Evolutionary conservation across 2,113 vertebrate species (phyloP), one percentile per base, ranked within the genome.

Genomic region (Myotis brandtii): DNA sequence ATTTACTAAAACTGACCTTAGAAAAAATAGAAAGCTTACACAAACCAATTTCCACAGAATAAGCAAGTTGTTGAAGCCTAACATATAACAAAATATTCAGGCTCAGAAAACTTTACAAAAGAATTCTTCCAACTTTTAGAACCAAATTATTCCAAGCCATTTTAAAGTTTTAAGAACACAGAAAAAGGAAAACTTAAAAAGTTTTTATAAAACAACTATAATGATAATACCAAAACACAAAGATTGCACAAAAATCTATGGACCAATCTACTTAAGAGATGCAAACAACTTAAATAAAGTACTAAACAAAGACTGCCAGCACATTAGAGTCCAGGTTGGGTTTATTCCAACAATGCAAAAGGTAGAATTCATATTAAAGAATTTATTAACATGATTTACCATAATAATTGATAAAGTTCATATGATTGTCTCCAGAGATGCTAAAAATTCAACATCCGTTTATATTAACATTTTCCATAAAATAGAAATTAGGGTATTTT

Each of bases 201-300:
- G 7, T 56, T 76, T 73, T 54, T 86, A 84, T 66, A 48, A 95
- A 93, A 82, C 30, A 89, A 91, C 18, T 62, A 32, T 54, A 90
- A 32, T 20, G 6, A 92, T 52, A 17, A 81, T 11, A 84, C 9
- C 10, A 81, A 91, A 75, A 84, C 1, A 2, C 30, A 9, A 86
- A 91, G n/a, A 88, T 2, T 25, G 9, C 32, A 93, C 34, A 94
- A 50, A 94, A 88, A 84, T 20, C 37, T 67, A 72, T 0, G n/a
- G 5, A 81, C 32, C 17, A 21, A 92, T 64, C 54, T 70, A 91
- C 20, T 70, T 76, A 83, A 32, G 37, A 83, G 32, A 92, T 48
- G 9, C 21, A 34, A 88, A 80, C 34, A 90, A 52, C 23, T 40
- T 86, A 94, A 90, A 87, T n/a, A 86, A 91, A 80, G 54, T 16